A percentile compares a stretch with the other conserved stretches of the same genome.
Evolutionary conservation across 2,888 invertebrate species (phyloP).

Genomic region (Mellilla xanthometata): DNA sequence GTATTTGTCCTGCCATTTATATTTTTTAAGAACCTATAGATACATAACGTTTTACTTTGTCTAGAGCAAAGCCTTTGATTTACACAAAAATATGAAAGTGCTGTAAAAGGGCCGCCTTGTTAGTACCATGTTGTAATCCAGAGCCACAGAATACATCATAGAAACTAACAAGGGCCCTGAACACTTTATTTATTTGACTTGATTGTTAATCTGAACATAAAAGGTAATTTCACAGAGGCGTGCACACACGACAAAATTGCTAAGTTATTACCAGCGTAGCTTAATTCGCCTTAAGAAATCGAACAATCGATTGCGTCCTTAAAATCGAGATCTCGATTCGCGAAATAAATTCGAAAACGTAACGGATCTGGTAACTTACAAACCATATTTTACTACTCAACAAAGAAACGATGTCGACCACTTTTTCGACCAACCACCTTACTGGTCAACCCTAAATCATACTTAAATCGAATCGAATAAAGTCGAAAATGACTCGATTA

Average conservation of each 20-base stretch:
- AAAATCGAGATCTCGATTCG: conserved; percentile 43
- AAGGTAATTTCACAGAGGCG: conserved; percentile 17
- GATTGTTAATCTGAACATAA: conserved; percentile 22
- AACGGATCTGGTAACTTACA: conserved; percentile 37
- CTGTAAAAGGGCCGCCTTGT: no score
- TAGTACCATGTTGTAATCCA: conserved; percentile 4
- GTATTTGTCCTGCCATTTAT: no score
- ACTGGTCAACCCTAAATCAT: background rate
- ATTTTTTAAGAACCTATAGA: no score
- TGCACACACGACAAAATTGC: conserved; percentile 19
- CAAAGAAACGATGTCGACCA: conserved; percentile 35
- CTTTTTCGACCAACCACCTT: conserved; percentile 29
- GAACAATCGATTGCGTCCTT: conserved; percentile 35
- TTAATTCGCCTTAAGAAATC: conserved; percentile 27
- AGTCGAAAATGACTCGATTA: conserved; percentile 15
- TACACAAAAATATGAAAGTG: no score
- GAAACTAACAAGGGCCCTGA: conserved; percentile 2
- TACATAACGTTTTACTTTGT: no score
- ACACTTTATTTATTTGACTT: conserved; percentile 21
- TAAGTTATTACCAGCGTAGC: conserved; percentile 16
- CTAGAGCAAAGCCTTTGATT: no score
- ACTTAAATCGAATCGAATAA: conserved; percentile 14
- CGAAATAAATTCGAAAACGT: conserved; percentile 42
- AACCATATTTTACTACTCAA: conserved; percentile 35
- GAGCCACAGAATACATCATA: background rate